Percentiles rank a stretch among this genome's conserved stretches.
Conservation (phyloP, 2,888 invertebrate species). For the Lochmaea capreae region DNA sequence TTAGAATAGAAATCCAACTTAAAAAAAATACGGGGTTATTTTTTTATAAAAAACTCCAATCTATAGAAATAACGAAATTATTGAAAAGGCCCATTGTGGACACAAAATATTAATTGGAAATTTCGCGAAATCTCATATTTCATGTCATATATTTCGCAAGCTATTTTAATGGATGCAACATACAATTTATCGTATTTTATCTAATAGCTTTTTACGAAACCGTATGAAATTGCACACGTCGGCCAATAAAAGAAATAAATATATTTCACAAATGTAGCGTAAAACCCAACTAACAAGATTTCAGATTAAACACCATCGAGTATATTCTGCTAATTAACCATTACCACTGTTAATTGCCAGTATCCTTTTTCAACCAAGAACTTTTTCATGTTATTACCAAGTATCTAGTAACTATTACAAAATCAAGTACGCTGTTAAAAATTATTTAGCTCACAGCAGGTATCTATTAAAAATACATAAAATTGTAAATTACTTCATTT, state of each 20-base stretch:
- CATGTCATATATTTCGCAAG: too few species aligned
- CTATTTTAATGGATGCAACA: too few species aligned
- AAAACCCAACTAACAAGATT: conserved; percentile 31
- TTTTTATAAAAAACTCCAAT: too few species aligned
- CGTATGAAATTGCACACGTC: background rate
- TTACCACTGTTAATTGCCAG: conserved; percentile 24
- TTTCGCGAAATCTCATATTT: too few species aligned
- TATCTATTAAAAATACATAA: background rate
- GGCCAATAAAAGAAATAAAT: conserved; percentile 34
- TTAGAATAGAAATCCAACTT: too few species aligned
- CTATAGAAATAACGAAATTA: too few species aligned
- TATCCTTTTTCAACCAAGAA: conserved; percentile 15
- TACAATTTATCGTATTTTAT: background rate
- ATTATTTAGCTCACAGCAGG: background rate
- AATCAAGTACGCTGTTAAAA: background rate
- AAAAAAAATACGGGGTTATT: too few species aligned
- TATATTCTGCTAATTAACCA: conserved; percentile 25
- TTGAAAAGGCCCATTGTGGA: too few species aligned
- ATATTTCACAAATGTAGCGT: conserved; percentile 34
- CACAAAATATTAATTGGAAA: too few species aligned
- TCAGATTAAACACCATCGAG: conserved; percentile 30
- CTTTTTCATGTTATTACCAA: conserved; percentile 5
- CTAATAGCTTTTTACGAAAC: background rate
- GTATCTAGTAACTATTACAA: background rate
- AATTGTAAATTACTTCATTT: background rate